A percentile compares a stretch with the other conserved stretches of the same genome.
Evolutionary conservation across 2,113 vertebrate species (phyloP).

Genomic region (Zeus faber): DNA sequence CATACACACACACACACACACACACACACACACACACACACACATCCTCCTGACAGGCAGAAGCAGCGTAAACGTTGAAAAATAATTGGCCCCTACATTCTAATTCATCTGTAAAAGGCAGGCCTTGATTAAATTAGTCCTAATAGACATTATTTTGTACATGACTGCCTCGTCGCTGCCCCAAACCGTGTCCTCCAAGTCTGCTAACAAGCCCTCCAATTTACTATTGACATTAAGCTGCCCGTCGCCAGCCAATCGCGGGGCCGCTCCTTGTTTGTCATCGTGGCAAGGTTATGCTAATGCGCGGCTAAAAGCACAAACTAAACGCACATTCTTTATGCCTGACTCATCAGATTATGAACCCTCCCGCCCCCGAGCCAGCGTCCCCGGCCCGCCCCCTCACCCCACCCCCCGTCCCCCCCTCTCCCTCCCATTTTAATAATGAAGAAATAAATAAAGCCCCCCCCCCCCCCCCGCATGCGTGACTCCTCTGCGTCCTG

Average conservation of each 20-base stretch:
- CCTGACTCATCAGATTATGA: constrained; percentile 67
- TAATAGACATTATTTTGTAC: constrained; percentile 96
- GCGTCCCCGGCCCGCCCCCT: constrained; percentile 3
- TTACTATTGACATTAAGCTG: constrained; percentile 85
- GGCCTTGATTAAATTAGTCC: constrained; percentile 96
- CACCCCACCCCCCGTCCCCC: background rate
- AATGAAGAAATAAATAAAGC: constrained; percentile 68
- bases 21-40: constrained; percentile 23
- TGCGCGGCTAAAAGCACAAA: constrained; percentile 67
- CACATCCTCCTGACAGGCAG: constrained; percentile 71
- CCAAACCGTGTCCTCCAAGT: constrained; percentile 59
- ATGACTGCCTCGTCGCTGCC: constrained; percentile 85
- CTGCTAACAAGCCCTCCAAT: constrained; percentile 84
- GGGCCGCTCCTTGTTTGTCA: constrained; percentile 60
- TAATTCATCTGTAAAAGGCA: constrained; percentile 94
- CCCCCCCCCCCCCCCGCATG: constrained; percentile 4
- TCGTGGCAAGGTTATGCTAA: constrained; percentile 77
- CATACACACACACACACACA: constrained; percentile 40
- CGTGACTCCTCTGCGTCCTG: background rate
- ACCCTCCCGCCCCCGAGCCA: no score
- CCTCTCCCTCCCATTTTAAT: constrained; percentile 41
- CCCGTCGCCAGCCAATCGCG: constrained; percentile 73
- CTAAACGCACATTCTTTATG: constrained; percentile 69
- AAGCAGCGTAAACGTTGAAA: constrained; percentile 75
- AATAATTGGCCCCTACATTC: constrained; percentile 95